A percentile compares a stretch with the other conserved stretches of the same genome.
Conservation (phyloP, 30 jellyfish, hydroid and myxozoan species). For the Aurelia coerulea region DNA sequence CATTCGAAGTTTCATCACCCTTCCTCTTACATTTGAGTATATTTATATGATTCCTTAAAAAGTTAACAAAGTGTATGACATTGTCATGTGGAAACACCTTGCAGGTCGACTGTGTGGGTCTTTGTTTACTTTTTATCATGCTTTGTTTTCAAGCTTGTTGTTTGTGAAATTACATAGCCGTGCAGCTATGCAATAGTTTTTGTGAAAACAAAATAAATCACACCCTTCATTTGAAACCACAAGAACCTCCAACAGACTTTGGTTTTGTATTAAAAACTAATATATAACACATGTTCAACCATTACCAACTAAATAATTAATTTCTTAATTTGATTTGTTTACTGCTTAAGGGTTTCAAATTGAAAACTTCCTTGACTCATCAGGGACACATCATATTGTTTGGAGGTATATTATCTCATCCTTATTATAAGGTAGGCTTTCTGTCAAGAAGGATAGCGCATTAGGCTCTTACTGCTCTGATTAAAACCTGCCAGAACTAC, state of each 20-base stretch:
- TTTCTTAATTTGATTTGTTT: background rate
- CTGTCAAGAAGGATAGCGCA: no score
- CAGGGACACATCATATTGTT: no score
- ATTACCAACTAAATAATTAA: slow-evolving; percentile 15
- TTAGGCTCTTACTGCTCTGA: no score
- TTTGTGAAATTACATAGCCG: background rate
- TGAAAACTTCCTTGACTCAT: no score
- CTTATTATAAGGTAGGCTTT: no score
- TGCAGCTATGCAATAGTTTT: background rate
- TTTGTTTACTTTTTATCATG: background rate
- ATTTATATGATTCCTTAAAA: background rate
- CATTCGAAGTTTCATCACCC: no score
- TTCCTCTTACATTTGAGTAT: background rate
- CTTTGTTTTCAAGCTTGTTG: background rate
- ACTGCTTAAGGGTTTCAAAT: background rate
- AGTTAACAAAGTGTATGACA: background rate
- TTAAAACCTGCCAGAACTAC: no score
- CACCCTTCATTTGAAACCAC: slow-evolving; percentile 37
- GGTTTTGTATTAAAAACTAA: slow-evolving; percentile 40
- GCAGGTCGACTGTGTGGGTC: background rate
- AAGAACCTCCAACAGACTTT: slow-evolving; percentile 22
- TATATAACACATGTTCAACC: slow-evolving; percentile 36
- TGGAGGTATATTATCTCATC: no score
- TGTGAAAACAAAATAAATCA: slow-evolving; percentile 18
- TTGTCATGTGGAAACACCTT: background rate